Evolutionary conservation across 2,113 vertebrate species (phyloP).

Genomic region (Meriones unguiculatus): DNA sequence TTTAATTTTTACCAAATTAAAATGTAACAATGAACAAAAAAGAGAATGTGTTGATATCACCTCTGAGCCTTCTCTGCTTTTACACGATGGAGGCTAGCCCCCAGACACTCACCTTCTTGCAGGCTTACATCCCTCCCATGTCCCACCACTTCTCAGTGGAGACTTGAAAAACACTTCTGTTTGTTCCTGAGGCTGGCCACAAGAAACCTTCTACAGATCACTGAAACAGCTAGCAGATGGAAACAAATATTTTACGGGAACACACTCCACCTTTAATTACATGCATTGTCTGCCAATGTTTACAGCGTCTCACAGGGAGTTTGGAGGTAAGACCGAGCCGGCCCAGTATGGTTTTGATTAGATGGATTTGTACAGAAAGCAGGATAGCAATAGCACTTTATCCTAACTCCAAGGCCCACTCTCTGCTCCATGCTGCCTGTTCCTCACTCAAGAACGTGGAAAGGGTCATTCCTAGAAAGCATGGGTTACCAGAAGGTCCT

Average conservation of each 20-base stretch:
- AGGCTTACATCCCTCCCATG: accelerated
- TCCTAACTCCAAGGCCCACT: not conserved
- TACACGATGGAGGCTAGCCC: not conserved
- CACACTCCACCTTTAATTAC: conserved; percentile 68
- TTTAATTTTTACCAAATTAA: not conserved
- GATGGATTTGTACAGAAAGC: conserved; percentile 61
- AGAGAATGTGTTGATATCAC: not conserved
- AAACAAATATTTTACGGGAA: conserved; percentile 74
- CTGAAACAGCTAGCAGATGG: conserved; percentile 73
- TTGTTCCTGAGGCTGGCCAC: conserved; percentile 58
- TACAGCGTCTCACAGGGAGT: conserved; percentile 76
- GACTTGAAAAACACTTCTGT: not conserved
- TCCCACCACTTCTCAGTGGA: not conserved
- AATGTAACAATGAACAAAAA: not conserved
- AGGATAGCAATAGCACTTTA: conserved; percentile 43
- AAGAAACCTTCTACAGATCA: conserved; percentile 61
- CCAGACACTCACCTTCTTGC: not conserved
- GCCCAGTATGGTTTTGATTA: conserved; percentile 81
- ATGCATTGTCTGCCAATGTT: conserved; percentile 73
- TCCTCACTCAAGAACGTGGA: conserved; percentile 15
- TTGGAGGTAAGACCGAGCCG: conserved; percentile 61
- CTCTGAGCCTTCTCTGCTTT: not conserved
- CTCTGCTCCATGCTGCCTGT: not conserved
- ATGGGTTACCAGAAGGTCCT: not conserved
- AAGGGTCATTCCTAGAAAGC: not conserved